Evolutionary conservation across 2,113 vertebrate genomes (phyloP), one percentile per base, ranked within the genome.

Genomic region (Agapornis roseicollis): DNA sequence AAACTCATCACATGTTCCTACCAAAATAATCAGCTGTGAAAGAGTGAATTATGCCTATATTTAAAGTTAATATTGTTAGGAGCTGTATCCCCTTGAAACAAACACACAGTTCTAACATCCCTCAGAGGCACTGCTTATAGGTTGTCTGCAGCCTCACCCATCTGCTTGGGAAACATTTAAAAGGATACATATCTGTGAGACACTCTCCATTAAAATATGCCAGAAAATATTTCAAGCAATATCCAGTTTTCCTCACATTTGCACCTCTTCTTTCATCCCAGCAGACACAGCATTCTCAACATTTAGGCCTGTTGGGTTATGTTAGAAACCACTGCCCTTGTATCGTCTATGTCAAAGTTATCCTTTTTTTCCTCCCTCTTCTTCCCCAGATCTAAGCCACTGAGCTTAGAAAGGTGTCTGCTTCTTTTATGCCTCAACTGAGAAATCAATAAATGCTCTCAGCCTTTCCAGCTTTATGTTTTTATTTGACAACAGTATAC

Each of bases 401-500:
- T 8, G 11, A 71, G 56, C 28, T 49, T 44, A 64, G 93, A 90
- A 88, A 90, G 42, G 52, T 92, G 85, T 84, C 95, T 80, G 63
- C 39, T 83, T 81, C 52, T 96, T 95, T 90, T 81, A 86, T 90
- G 55, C 33, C 42, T 93, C 89, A 92, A 71, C 77, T 86, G 72
- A 89, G 73, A 81, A 95, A 93, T 93, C 80, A 0, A 92, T 94
- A 95, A 93, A 90, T 61, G 73, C 60, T 90, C 92, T 93, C 89
- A 93, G 93, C 61, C 42, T 69, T 95, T 84, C 89, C 61, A 76
- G 60, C 73, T 84, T 87, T 52, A 90, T 86, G 65, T 73, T 86
- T 96, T 94, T 84, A 78, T 90, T 95, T 96, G 94, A 95, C 90
- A 86, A 89, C 50, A 81, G 72, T 46, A 64, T 80, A 89, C 72